phyloP scores from a whole-genome alignment of 2,113 vertebrate genomes.

The Sminthopsis crassicaudata region DNA sequence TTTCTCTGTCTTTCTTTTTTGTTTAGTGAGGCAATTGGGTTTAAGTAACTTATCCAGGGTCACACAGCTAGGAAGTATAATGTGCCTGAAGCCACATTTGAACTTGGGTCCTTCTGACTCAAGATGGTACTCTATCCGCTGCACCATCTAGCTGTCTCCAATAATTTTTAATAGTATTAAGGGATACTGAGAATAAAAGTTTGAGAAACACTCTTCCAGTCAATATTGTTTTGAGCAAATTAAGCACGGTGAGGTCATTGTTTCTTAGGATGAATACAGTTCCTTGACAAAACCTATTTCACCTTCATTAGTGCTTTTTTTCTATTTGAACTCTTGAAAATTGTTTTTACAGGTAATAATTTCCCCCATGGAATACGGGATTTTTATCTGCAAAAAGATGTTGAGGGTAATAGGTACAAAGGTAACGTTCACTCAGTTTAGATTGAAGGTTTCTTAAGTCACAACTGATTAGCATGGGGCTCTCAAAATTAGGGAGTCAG shows the following conservation, averaged over 20 bases:
- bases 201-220: no score
- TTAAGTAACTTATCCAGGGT: no score
- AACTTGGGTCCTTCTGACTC: no score
- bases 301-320: slow-evolving; percentile 22
- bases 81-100: no score
- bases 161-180: no score
- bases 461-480: background rate
- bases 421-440: slow-evolving; percentile 2
- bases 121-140: no score
- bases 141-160: no score
- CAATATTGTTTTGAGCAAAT: background rate
- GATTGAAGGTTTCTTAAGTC: background rate
- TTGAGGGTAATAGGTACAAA: background rate
- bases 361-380: background rate
- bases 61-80: no score
- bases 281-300: background rate
- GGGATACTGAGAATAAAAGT: no score
- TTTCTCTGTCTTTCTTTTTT: no score
- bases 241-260: background rate
- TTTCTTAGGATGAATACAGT: background rate
- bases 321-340: slow-evolving; percentile 30
- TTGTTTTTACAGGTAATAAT: background rate
- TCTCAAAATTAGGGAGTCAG: background rate
- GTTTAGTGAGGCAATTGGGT: no score
- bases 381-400: slow-evolving; percentile 2